Evolutionary conservation across 2,113 vertebrate species (phyloP), one percentile per base, ranked within the genome.

Genomic region (Hippolais icterina): DNA sequence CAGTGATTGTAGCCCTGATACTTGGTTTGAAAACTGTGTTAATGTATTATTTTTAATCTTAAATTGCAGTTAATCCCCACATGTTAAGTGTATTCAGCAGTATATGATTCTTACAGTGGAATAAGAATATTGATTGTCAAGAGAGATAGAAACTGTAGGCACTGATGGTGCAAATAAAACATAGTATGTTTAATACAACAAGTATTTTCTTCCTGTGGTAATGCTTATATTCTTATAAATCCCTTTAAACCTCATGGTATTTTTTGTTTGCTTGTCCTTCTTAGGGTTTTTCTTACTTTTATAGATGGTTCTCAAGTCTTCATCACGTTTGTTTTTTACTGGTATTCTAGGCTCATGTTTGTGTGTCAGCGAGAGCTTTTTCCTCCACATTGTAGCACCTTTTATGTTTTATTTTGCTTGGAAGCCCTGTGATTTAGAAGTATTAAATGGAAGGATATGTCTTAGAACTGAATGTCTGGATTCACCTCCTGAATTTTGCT

Each of bases 251-350:
- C 11, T 66, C 1, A 0, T 5, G 11, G 2, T 69, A 37, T 35
- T 74, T 71, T 56, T 82, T 74, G 9, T 59, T 90, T 4, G 0
- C 15, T 63, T 70, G 4, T 57, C 18, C 28, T 79, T 37, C 4
- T 2, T 52, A 74, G 12, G 3, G 27, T 63, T 37, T 72, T 81
- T 77, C 24, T 65, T 68, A 56, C 21, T 93, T 76, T 6, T 24
- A 9, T 59, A 54, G 39, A 7, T 64, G 13, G 7, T 57, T 83
- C 10, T 49, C 14, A 21, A 47, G 22, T 70, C 54, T 79, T 86
- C 41, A 37, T 83, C 28, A 2, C 4, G 3, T 57, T 86, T 0
- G 0, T 47, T 42, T 78, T 81, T n/a, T 63, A 15, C 12, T 52
- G 12, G 3, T 80, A 12, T 77, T 88, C 39, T 52, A 33, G 50